Evolutionary conservation across 2,113 vertebrate genomes (phyloP).

Genomic region (Osmerus mordax): DNA sequence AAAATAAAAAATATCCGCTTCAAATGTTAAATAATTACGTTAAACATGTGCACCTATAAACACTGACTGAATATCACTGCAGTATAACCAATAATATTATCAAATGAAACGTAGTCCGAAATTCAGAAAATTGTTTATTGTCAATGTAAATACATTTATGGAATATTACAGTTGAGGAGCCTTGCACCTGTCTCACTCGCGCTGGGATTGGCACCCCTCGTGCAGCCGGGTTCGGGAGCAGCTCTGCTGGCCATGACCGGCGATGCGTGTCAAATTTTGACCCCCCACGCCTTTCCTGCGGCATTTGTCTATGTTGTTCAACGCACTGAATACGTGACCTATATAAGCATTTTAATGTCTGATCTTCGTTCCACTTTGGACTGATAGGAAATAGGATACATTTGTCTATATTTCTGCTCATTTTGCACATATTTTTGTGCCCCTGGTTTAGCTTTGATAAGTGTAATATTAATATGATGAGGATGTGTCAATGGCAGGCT

Average conservation of each 20-base stretch:
- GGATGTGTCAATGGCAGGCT: slow-evolving; percentile 64
- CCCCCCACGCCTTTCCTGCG: slow-evolving; percentile 62
- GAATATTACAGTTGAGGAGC: slow-evolving; percentile 50
- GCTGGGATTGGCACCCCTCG: slow-evolving; percentile 55
- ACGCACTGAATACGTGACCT: slow-evolving; percentile 65
- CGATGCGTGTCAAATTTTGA: slow-evolving; percentile 66
- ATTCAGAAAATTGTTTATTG: slow-evolving; percentile 24
- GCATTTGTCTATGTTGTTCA: slow-evolving; percentile 65
- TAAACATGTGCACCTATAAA: neutral
- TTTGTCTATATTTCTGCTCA: slow-evolving; percentile 53
- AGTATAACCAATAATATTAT: neutral
- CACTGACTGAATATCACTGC: slow-evolving; percentile 8
- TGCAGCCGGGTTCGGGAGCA: slow-evolving; percentile 40
- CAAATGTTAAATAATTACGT: neutral
- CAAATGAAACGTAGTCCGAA: slow-evolving; percentile 41
- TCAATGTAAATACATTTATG: slow-evolving; percentile 53
- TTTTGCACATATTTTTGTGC: slow-evolving; percentile 40
- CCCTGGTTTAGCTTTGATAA: slow-evolving; percentile 60
- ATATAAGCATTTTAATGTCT: slow-evolving; percentile 69
- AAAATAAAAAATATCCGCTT: too few species aligned
- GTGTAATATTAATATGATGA: slow-evolving; percentile 66
- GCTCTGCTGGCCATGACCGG: slow-evolving; percentile 35
- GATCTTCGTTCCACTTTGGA: slow-evolving; percentile 52
- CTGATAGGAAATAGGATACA: slow-evolving; percentile 41
- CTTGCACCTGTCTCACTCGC: slow-evolving; percentile 65